Conservation (phyloP, 2,113 vertebrate genomes). For the Nannobrachium achirus region DNA sequence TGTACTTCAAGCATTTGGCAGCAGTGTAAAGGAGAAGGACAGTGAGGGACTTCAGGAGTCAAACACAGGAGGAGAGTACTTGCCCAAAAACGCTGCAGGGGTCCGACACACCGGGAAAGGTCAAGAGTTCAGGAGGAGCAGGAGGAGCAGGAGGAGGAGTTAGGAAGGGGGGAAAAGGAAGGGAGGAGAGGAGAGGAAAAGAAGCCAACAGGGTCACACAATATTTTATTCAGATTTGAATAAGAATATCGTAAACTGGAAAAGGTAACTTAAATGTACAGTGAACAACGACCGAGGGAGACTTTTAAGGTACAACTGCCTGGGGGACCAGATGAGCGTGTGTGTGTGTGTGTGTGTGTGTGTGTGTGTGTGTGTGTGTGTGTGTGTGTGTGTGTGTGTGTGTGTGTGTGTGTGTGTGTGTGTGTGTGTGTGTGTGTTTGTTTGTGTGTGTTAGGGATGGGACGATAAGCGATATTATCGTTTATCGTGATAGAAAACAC, state of each 20-base stretch:
- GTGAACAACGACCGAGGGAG: not conserved
- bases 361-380: not conserved
- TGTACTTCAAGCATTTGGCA: too few species aligned
- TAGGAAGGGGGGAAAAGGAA: constrained; percentile 27
- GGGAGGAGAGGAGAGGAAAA: constrained; percentile 31
- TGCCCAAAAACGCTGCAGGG: constrained; percentile 71
- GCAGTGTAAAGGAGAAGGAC: not conserved
- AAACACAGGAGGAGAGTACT: constrained; percentile 71
- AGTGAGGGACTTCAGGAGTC: constrained; percentile 27
- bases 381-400: not conserved
- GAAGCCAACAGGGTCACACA: constrained; percentile 66
- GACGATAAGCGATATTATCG: too few species aligned
- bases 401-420: not conserved
- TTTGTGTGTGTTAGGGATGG: not conserved
- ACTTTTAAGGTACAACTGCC: not conserved
- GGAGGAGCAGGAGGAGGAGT: constrained; percentile 70
- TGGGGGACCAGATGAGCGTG: not conserved
- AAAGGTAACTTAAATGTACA: constrained; percentile 4
- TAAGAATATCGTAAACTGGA: constrained; percentile 70
- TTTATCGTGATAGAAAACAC: too few species aligned
- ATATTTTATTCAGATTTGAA: constrained; percentile 80
- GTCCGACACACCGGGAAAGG: constrained; percentile 81
- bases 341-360: not conserved
- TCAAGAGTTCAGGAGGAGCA: constrained; percentile 31
- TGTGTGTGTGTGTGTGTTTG: not conserved